Percentiles rank a stretch among this genome's conserved stretches.
Evolutionary conservation across 2,797 vertebrate species (phyloP).

Genomic region (Decapterus maruadsi): DNA sequence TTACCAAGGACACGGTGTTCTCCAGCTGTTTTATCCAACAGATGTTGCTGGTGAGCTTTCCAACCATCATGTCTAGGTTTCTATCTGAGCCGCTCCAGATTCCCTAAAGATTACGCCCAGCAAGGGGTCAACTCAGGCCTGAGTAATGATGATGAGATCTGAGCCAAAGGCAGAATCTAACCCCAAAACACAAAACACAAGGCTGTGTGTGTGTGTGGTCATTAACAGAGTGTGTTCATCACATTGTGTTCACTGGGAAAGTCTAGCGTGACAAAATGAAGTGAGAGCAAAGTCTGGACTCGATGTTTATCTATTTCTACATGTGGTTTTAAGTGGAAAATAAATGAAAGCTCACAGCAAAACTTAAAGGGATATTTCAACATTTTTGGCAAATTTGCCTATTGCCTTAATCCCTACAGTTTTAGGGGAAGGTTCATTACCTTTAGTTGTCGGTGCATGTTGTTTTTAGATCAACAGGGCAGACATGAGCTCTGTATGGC

Average conservation of each 20-base stretch:
- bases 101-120: no score
- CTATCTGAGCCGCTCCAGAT: no score
- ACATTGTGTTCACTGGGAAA: neutral
- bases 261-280: neutral
- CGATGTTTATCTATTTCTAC: slow-evolving; percentile 15
- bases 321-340: slow-evolving; percentile 8
- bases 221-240: neutral
- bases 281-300: slow-evolving; percentile 10
- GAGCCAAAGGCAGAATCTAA: neutral
- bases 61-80: neutral
- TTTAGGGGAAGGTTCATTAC: no score
- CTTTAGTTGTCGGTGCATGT: no score
- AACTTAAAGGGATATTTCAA: no score
- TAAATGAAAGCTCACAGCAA: neutral
- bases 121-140: no score
- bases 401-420: no score
- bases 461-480: no score
- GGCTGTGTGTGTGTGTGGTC: no score
- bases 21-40: neutral
- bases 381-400: no score
- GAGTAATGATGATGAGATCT: neutral
- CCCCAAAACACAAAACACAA: neutral
- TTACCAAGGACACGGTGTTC: no score
- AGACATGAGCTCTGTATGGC: no score
- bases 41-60: neutral